phyloP scores from a whole-genome alignment of 1,140 invertebrate species.

The Mactra quadrangularis region DNA sequence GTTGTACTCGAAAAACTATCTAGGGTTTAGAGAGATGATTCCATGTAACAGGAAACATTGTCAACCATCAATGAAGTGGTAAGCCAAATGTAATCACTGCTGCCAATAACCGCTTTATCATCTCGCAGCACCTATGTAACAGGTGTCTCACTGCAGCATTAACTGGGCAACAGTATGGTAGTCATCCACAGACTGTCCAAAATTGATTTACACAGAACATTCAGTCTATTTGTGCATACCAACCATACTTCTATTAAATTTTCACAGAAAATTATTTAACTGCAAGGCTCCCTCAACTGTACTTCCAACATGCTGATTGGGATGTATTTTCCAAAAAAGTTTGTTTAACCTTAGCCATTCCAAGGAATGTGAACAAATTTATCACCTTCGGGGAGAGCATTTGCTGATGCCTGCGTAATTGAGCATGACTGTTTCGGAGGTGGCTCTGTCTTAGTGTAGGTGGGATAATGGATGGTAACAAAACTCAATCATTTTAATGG shows the following conservation, averaged over 20 bases:
- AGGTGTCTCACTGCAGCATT: slow-evolving; percentile 12
- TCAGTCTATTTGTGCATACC: neutral
- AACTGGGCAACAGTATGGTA: slow-evolving; percentile 17
- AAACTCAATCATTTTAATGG: neutral
- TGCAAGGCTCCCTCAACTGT: neutral
- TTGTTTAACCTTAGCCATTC: neutral
- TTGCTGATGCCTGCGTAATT: slow-evolving; percentile 7
- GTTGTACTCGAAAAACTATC: slow-evolving; percentile 3
- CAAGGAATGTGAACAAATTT: neutral
- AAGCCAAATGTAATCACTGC: neutral
- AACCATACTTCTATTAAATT: slow-evolving; percentile 2
- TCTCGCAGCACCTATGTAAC: neutral
- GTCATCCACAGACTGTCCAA: slow-evolving; percentile 10
- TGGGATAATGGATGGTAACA: slow-evolving; percentile 7
- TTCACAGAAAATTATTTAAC: neutral
- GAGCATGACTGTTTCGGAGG: slow-evolving; percentile 2
- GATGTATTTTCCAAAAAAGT: neutral
- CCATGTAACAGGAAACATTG: neutral
- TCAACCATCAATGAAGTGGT: neutral
- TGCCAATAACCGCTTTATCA: neutral
- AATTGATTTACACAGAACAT: neutral
- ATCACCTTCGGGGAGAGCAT: neutral
- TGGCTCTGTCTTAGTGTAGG: slow-evolving; percentile 9
- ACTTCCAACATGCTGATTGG: neutral
- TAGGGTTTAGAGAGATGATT: neutral